Base-by-base conservation (phyloP, 2,888 invertebrate species). In the Ormyrus labotus region DNA sequence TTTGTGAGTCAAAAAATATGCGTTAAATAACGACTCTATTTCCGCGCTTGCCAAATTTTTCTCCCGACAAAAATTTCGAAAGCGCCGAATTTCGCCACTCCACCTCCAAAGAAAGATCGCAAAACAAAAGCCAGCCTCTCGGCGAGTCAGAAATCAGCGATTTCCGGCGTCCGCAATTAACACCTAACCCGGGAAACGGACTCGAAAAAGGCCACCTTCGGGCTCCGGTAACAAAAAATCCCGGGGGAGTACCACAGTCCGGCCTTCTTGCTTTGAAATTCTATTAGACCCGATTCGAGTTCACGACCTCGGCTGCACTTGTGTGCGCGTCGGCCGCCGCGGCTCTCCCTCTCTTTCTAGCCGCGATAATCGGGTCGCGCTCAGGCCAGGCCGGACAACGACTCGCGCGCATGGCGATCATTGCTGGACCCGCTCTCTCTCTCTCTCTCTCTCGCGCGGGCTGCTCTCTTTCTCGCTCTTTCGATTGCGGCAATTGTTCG, bases 261-360 rank as follows among this genome's bases (percentile, higher is more conserved):
- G 34, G 50, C 57, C 19, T 47, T 11, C 63, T 48, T 19, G 9
- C 64, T 80, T 81, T 73, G 60, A 78, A 82, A 81, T 82, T 81
- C 80, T 57, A 83, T 76, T 58, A 69, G 83, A 83, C 81, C 81
- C 69, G 83, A 80, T 84, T 84, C 64, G 45, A 81, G 83, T 83
- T 83, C 82, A 82, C 81, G 83, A 84, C 79, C 83, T 79, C 81
- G 73, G 34, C 34, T 34, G 34, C 34, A 34, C 48, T 67, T 45
- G 5, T 13, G 47, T 10, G 45, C 10, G 6, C 19, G 5, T 63
- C 45, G 51, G n/a, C 55, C 53, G n/a, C 48, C 47, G 2, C 60
- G 48, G 58, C 68, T 65, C 58, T 48, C 61, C 11, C 61, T 53
- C 79, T 48, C 58, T 10, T 60, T n/a, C 50, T n/a, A 8, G 50